Percentiles rank a stretch among this genome's conserved stretches.
Evolutionary conservation across 2,888 invertebrate genomes (phyloP).

Genomic region (Geophilus truncorum): DNA sequence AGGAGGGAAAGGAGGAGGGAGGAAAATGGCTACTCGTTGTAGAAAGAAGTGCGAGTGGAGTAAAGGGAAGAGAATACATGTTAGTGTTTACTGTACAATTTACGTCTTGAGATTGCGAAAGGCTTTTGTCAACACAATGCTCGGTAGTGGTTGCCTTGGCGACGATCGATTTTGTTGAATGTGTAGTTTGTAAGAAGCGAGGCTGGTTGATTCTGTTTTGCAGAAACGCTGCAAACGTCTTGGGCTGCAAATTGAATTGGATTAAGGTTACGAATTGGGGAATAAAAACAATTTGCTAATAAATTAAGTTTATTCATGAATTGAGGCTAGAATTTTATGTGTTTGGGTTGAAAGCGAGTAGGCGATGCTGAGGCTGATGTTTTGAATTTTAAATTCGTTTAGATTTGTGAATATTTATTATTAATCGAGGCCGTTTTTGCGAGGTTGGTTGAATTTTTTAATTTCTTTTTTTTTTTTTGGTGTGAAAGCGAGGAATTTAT

Average conservation of each 20-base stretch:
- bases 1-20: too few species aligned
- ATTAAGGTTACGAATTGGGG: constrained; percentile 1
- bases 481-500: too few species aligned
- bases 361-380: too few species aligned
- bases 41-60: background rate
- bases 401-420: too few species aligned
- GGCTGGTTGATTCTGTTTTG: background rate
- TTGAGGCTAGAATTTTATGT: background rate
- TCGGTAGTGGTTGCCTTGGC: background rate
- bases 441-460: too few species aligned
- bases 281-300: constrained; percentile 18
- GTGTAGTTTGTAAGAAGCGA: background rate
- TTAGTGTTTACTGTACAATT: constrained; percentile 13
- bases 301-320: background rate
- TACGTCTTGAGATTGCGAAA: constrained; percentile 6
- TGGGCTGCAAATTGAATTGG: background rate
- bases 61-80: background rate
- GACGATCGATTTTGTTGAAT: background rate
- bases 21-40: too few species aligned
- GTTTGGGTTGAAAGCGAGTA: background rate
- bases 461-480: too few species aligned
- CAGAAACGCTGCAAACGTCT: background rate
- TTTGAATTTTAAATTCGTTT: background rate
- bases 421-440: too few species aligned
- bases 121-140: constrained; percentile 6